Percentiles rank a stretch among this genome's conserved stretches.
Evolutionary conservation across 2,888 invertebrate genomes (phyloP).

Genomic region (Tachina grossa): DNA sequence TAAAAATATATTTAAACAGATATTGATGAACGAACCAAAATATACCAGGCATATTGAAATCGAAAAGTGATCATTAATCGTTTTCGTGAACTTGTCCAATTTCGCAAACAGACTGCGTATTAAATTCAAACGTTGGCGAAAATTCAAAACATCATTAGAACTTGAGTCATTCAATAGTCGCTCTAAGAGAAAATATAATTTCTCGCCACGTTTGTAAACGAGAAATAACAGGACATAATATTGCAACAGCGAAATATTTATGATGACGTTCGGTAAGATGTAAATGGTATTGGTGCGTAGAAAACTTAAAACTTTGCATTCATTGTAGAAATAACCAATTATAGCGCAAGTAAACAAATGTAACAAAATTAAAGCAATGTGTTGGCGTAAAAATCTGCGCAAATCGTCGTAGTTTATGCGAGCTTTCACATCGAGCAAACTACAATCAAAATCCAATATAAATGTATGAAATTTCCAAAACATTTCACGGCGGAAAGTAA

Average conservation of each 20-base stretch:
- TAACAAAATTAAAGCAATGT: constrained; percentile 68
- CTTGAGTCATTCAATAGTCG: constrained; percentile 50
- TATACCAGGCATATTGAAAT: constrained; percentile 71
- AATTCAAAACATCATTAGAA: constrained; percentile 18
- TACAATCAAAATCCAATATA: constrained; percentile 72
- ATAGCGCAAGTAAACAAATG: constrained; percentile 38
- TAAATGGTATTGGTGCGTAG: constrained; percentile 67
- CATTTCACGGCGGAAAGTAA: constrained; percentile 56
- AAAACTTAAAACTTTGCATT: constrained; percentile 2
- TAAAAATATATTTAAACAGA: constrained; percentile 73
- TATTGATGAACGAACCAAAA: constrained; percentile 73
- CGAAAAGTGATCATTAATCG: constrained; percentile 72
- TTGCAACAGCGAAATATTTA: constrained; percentile 73
- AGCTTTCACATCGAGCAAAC: constrained; percentile 56
- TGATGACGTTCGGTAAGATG: constrained; percentile 73
- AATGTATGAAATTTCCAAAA: constrained; percentile 62
- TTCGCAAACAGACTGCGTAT: constrained; percentile 70
- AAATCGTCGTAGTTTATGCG: constrained; percentile 15
- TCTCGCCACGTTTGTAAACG: constrained; percentile 65
- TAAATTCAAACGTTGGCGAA: constrained; percentile 56
- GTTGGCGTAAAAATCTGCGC: constrained; percentile 58
- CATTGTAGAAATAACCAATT: constrained; percentile 68
- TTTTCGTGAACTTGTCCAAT: constrained; percentile 72
- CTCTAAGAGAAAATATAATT: constrained; percentile 57
- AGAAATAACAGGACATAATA: constrained; percentile 73